These are phyloP conservation scores for Dioctria linearis DNA, from an alignment of 2,888 invertebrate genomes.

Conservation along the genomic window DNA sequence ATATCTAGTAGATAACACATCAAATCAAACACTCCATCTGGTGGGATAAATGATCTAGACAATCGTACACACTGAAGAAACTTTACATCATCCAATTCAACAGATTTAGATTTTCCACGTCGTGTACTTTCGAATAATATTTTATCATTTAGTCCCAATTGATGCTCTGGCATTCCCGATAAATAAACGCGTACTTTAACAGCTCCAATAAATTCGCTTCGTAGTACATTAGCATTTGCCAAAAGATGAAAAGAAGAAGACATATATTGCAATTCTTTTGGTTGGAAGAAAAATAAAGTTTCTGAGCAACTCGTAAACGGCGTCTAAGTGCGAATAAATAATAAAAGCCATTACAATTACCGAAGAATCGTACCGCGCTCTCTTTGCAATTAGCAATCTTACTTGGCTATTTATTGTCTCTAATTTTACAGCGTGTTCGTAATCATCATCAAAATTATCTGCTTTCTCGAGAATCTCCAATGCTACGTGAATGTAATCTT, in stretches of 20 bases:
- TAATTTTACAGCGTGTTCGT: too few species aligned
- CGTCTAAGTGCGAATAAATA: too few species aligned
- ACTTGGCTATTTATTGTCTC: too few species aligned
- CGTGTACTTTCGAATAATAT: constrained; percentile 98
- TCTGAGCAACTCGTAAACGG: too few species aligned
- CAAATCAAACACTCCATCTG: constrained; percentile 98
- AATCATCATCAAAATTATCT: too few species aligned
- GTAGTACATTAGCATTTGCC: constrained; percentile 94
- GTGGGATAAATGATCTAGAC: constrained; percentile 97
- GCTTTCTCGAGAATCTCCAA: too few species aligned
- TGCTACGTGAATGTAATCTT: too few species aligned
- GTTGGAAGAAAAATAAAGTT: too few species aligned
- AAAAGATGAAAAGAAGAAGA: constrained; percentile 97
- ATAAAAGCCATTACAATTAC: too few species aligned
- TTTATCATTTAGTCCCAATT: constrained; percentile 97
- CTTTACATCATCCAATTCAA: constrained; percentile 98
- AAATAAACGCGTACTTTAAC: constrained; percentile 99
- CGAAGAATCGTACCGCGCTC: too few species aligned
- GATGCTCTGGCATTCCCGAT: constrained; percentile 98
- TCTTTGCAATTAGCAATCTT: too few species aligned
- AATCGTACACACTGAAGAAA: constrained; percentile 98
- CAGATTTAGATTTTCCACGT: constrained; percentile 96
- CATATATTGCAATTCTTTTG: too few species aligned
- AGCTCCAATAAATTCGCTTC: constrained; percentile 98
- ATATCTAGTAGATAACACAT: constrained; percentile 98